Conservation (phyloP, 2,797 vertebrate genomes). For the Parambassis ranga region DNA sequence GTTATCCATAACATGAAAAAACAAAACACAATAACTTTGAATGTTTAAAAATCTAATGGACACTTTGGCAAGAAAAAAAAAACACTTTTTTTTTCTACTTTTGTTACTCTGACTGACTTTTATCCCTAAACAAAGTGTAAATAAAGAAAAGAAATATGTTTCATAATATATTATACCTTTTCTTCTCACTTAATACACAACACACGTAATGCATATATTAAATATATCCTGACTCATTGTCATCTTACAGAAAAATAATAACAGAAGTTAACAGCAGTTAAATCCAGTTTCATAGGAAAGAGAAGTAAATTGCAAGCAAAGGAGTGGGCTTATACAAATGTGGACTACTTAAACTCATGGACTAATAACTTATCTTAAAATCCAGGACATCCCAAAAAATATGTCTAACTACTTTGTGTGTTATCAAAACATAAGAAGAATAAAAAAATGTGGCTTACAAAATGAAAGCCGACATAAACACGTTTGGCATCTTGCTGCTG, state of each 20-base stretch:
- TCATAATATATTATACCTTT: conserved; percentile 86
- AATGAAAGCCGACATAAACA: conserved; percentile 1
- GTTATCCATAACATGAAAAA: conserved; percentile 53
- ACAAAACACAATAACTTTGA: conserved; percentile 52
- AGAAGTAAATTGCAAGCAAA: conserved; percentile 21
- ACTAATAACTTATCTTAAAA: background rate
- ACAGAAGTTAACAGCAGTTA: conserved; percentile 70
- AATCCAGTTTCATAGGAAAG: conserved; percentile 65
- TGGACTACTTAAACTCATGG: background rate
- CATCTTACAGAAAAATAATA: conserved; percentile 72
- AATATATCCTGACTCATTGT: conserved; percentile 81
- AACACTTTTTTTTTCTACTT: conserved; percentile 33
- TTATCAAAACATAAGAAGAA: conserved; percentile 7
- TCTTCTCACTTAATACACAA: conserved; percentile 82
- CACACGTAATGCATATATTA: conserved; percentile 83
- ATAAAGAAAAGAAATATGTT: conserved; percentile 76
- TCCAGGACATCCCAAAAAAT: conserved; percentile 14
- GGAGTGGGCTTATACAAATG: conserved; percentile 17
- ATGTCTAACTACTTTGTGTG: conserved; percentile 22
- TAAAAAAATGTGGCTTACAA: conserved; percentile 14
- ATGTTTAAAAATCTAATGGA: conserved; percentile 71
- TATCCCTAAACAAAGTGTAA: conserved; percentile 71
- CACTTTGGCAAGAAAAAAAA: conserved; percentile 77
- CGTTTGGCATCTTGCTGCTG: conserved; percentile 14
- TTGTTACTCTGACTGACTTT: conserved; percentile 69